Evolutionary conservation across 2,797 vertebrate genomes (phyloP), one percentile per base, ranked within the genome.

Genomic region (Dicrostonyx torquatus): DNA sequence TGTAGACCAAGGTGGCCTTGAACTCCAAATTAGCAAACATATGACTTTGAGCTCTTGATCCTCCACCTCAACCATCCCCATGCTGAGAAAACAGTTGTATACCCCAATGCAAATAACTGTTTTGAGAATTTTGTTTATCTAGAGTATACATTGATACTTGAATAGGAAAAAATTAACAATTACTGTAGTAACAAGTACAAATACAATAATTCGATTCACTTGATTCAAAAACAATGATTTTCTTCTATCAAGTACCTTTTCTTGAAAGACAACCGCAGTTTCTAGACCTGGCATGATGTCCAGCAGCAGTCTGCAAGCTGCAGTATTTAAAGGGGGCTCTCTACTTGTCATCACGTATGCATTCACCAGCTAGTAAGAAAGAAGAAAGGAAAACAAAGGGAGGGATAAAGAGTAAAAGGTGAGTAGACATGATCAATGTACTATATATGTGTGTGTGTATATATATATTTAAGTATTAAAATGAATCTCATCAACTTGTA

Each of bases 211-310:
- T 94, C 26, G 75, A 50, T 68, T 43, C 34, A 94, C 76, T 78
- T 77, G 64, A 50, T 76, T 93, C 60, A 84, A 94, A 96, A 83
- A 43, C 48, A 82, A 88, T 60, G 62, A 76, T 86, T 72, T 86
- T 76, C 86, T 34, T 73, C 72, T 4, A 94, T 14, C 48, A 45
- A 75, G 77, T 98, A 99, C 99, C 99, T 99, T 99, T 97, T 99
- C 99, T 97, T 99, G 99, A 98, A 99, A 99, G 90, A 99, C 99
- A 87, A 99, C 99, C 45, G 99, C 99, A 2, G 99, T 99, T 98
- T 99, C 99, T 97, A 99, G 98, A 9, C 99, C 99, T 0, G 99
- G 99, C 99, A 99, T 99, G 97, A 99, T 99, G 98, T 99, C 99
- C 97, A 99, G 98, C 75, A 99, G 99, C 89, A 99, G 98, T 77